Base-by-base conservation (phyloP, 2,113 vertebrate genomes). In the Anolis sagrei region DNA sequence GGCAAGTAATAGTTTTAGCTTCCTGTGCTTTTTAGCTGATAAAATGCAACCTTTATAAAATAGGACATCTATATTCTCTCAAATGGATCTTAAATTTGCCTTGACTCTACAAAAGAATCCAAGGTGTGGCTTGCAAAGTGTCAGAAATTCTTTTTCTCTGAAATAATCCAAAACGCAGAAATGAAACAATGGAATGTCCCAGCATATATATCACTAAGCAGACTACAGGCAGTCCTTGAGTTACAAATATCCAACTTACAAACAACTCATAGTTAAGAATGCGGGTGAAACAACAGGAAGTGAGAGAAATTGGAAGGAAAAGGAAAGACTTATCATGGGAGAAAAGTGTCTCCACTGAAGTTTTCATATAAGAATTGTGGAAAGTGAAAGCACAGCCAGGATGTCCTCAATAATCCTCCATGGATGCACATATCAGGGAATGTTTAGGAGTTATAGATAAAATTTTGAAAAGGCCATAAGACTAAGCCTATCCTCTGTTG, bases 31-130 rank as follows among this genome's bases (percentile, higher is more conserved):
- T 73, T 25, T 76, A 64, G 83, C 14, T 90, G 70, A 82, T 81
- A 90, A 39, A 93, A 94, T 48, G 66, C 81, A 92, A 70, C 62
- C 76, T 27, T 61, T 32, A 21, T 80, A 83, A 39, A 83, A 62
- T 25, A 32, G 90, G 49, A n/a, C 69, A 44, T 51, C 16, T 25
- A 89, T 87, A 66, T 83, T 29, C 19, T 79, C 6, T 34, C 81
- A 83, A 62, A 68, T 70, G 85, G 16, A 68, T 48, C 36, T 44
- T 21, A 7, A 14, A 2, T 72, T 72, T 36, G 7, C 25, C 2
- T n/a, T 84, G 14, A 29, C 34, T 36, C 64, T 54, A 4, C 8
- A 79, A 80, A 79, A 85, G 66, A 61, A 62, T 48, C 11, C 8
- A 44, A 32, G 9, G 19, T 48, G 9, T 81, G 32, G 11, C n/a